A percentile compares a stretch with the other conserved stretches of the same genome.
These are phyloP conservation scores for Amphiprion ocellaris DNA, from an alignment of 2,113 vertebrate species.

Conservation along the genomic window DNA sequence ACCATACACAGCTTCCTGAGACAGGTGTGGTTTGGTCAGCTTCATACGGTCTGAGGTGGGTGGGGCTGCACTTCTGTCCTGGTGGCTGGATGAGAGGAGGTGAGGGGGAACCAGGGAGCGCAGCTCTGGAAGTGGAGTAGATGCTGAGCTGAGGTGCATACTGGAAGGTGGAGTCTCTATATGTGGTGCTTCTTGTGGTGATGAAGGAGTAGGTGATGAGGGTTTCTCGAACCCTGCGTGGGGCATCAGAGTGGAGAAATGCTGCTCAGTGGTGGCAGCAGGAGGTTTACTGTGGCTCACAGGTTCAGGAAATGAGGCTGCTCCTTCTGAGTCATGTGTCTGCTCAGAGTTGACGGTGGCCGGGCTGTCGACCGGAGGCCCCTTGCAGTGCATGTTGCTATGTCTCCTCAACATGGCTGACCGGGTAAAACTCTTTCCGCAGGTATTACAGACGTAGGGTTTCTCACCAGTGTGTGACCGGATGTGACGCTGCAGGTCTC, in stretches of 20 bases:
- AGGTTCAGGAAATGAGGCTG: slow-evolving; percentile 57
- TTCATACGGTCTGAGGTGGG: slow-evolving; percentile 75
- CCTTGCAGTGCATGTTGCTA: slow-evolving; percentile 87
- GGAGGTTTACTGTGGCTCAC: slow-evolving; percentile 70
- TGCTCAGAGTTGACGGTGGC: slow-evolving; percentile 41
- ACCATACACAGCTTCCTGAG: slow-evolving; percentile 70
- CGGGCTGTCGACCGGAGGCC: slow-evolving; percentile 21
- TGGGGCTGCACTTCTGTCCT: slow-evolving; percentile 74
- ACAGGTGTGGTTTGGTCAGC: slow-evolving; percentile 74
- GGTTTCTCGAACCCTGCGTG: slow-evolving; percentile 66
- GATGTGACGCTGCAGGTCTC: slow-evolving; percentile 93
- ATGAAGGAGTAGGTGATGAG: slow-evolving; percentile 28
- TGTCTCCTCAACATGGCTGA: slow-evolving; percentile 93
- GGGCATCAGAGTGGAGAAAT: slow-evolving; percentile 77
- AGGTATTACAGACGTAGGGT: slow-evolving; percentile 91
- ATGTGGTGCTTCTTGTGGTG: slow-evolving; percentile 45
- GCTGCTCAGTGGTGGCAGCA: slow-evolving; percentile 70
- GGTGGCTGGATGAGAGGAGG: slow-evolving; percentile 60
- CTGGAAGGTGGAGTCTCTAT: slow-evolving; percentile 61
- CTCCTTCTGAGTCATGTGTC: slow-evolving; percentile 38
- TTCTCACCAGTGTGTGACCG: slow-evolving; percentile 96
- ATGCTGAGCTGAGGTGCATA: slow-evolving; percentile 75
- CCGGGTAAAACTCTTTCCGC: slow-evolving; percentile 93
- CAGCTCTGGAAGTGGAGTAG: slow-evolving; percentile 84
- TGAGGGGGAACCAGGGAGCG: slow-evolving; percentile 81